Percentiles rank a stretch among this genome's conserved stretches.
phyloP scores from a whole-genome alignment of 2,113 vertebrate species.

The Marmota flaviventris region DNA sequence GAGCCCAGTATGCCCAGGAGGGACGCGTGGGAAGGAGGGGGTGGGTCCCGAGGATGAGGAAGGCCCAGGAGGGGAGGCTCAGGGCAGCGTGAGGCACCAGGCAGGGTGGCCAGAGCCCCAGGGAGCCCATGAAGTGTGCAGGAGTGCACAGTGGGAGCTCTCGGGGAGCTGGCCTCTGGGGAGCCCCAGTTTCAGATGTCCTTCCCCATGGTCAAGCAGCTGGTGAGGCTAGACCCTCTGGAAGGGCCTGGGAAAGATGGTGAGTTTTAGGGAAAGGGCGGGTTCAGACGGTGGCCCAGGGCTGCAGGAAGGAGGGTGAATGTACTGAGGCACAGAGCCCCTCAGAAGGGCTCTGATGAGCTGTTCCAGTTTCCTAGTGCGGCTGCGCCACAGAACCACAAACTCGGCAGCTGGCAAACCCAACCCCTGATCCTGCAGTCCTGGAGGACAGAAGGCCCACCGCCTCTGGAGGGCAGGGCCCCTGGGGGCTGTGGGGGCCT shows the following conservation, averaged over 20 bases:
- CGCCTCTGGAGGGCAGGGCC: not conserved
- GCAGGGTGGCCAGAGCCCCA: not conserved
- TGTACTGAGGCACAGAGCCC: rapidly evolving
- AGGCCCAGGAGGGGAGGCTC: rapidly evolving
- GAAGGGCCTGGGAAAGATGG: rapidly evolving
- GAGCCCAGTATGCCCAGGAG: not conserved
- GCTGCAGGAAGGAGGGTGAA: rapidly evolving
- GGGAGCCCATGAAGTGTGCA: not conserved
- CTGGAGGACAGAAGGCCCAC: not conserved
- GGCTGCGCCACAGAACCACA: rapidly evolving
- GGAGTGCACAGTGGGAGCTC: no score
- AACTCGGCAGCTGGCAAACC: not conserved
- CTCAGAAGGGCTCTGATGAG: rapidly evolving
- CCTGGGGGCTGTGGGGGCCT: rapidly evolving
- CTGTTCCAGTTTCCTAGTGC: rapidly evolving
- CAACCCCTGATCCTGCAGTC: rapidly evolving
- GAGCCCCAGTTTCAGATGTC: rapidly evolving
- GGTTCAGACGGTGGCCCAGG: rapidly evolving
- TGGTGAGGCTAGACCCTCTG: not conserved
- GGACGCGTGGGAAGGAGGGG: rapidly evolving
- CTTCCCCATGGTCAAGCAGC: not conserved
- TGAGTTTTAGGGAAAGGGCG: rapidly evolving
- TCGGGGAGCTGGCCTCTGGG: not conserved
- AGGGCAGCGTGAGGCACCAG: rapidly evolving
- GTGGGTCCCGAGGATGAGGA: not conserved